Evolutionary conservation across 2,888 invertebrate genomes (phyloP), one percentile per base, ranked within the genome.

Genomic region (Netelia virgata): DNA sequence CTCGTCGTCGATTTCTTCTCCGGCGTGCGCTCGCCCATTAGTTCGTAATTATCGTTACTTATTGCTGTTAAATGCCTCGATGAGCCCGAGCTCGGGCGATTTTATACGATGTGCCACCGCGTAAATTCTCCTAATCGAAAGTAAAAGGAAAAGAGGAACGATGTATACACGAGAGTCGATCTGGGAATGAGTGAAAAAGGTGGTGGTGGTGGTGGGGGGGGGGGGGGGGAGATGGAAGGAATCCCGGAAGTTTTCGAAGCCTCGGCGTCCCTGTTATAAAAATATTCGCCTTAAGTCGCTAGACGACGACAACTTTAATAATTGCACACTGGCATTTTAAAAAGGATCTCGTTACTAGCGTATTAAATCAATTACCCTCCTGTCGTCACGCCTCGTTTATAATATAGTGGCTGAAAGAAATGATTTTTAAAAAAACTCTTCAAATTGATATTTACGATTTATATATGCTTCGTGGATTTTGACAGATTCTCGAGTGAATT

Each of bases 41-140:
- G 90, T 91, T 91, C 91, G 92, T 92, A 93, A 93, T 92, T 93
- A 92, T 92, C 92, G 91, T 92, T 92, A 92, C 92, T 92, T 92
- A 93, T 92, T 91, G 89, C 89, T 88, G 87, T 87, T 89, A 89
- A 89, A 91, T 88, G 88, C 87, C 86, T 87, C 84, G 84, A 74
- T 74, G 82, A 73, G 59, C 77, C 69, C 61, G 61, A 63, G 63
- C 61, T 55, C 69, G 78, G 77, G 82, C 73, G 83, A 70, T 87
- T 86, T 79, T 72, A 57, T 79, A 87, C 88, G 86, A 88, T 85
- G 78, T 85, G 86, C 88, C 87, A 87, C 82, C 86, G 83, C 86
- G 87, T 88, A 86, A 88, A 90, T 88, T 86, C 86, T 80, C 85
- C 88, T 89, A 88, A 89, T 89, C 88, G 83, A 88, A 84, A 83